These are phyloP conservation scores for Drosophila paranaensis DNA, from an alignment of 2,888 invertebrate species.

Conservation along the genomic window DNA sequence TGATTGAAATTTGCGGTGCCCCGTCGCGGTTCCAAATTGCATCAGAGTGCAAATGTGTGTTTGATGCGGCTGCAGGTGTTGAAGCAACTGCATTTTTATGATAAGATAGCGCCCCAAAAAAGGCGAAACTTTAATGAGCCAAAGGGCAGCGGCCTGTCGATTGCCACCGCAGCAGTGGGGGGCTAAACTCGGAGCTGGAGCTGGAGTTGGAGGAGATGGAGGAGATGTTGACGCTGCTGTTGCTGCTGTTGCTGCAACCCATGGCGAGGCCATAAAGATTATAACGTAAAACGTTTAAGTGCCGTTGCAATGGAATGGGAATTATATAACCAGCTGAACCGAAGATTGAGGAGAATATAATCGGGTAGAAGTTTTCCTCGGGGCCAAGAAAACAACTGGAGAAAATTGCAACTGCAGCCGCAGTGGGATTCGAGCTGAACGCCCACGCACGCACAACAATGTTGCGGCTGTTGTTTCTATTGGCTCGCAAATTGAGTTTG, in stretches of 20 bases:
- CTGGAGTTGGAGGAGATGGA: too few relatives aligned
- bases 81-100: conserved; percentile 77
- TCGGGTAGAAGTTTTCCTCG: conserved; percentile 29
- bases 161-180: conserved; percentile 24
- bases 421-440: conserved; percentile 20
- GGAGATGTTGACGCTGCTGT: background rate
- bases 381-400: conserved; percentile 16
- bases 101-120: conserved; percentile 74
- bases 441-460: conserved; percentile 52
- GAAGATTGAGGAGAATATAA: conserved; percentile 34
- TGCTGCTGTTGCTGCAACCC: conserved; percentile 21
- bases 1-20: conserved; percentile 73
- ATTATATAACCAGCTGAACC: conserved; percentile 59
- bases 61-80: conserved; percentile 72
- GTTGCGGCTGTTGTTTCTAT: conserved; percentile 38
- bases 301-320: conserved; percentile 45
- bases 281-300: conserved; percentile 57
- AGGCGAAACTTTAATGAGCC: conserved; percentile 71
- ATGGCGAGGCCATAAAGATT: conserved; percentile 61
- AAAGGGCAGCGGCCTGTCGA: conserved; percentile 46
- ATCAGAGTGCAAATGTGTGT: conserved; percentile 74
- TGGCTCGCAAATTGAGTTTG: conserved; percentile 65
- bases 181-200: conserved; percentile 3
- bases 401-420: conserved; percentile 15
- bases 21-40: conserved; percentile 37